Base-by-base conservation (phyloP, 1,140 invertebrate species). In the Cyphomyrmex costatus region DNA sequence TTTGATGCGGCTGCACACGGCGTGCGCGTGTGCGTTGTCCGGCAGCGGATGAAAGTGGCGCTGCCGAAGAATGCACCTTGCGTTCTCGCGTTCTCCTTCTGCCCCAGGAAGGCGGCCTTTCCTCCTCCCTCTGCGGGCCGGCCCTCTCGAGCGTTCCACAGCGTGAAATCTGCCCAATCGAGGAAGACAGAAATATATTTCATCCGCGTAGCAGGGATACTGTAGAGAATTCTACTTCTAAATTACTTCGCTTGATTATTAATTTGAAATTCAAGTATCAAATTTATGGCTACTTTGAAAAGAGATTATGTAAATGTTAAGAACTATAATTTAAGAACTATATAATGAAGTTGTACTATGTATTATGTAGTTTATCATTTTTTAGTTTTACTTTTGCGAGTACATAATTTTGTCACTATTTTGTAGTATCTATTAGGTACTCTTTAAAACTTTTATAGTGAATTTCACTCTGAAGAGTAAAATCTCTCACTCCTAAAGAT, bases 21-120 rank as follows among this genome's bases (percentile, higher is more conserved):
- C 88, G 88, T 42, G 74, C 68, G 88, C 85, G 49, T 60, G 51
- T 53, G 63, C 73, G 78, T 78, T 83, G 56, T 27, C 27, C 51
- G 42, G 66, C 70, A 49, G 36, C 42, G 83, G 42, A 73, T 74
- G 65, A 65, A 73, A 86, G 83, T 86, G 83, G 73, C 86, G 86
- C 83, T 85, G 86, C 83, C 51, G 30, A 89, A 86, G 88, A 89
- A 89, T 89, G 88, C 84, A 89, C 88, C 88, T 89, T 88, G 86
- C 70, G 42, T 56, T 51, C 70, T 24, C 82, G 51, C 66, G 70
- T 71, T 86, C 53, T 66, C 27, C 27, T 46, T 82, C 66, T 16
- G 10, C 12, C 8, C 27, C 1, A 36, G 12, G 53, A 61, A 27
- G 73, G 30, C 33, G 21, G 33, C 0, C 49, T 42, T 16, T n/a